A percentile compares a stretch with the other conserved stretches of the same genome.
Conservation (phyloP, 37 sponge, comb jelly and placozoan species). For the Bolinopsis microptera region DNA sequence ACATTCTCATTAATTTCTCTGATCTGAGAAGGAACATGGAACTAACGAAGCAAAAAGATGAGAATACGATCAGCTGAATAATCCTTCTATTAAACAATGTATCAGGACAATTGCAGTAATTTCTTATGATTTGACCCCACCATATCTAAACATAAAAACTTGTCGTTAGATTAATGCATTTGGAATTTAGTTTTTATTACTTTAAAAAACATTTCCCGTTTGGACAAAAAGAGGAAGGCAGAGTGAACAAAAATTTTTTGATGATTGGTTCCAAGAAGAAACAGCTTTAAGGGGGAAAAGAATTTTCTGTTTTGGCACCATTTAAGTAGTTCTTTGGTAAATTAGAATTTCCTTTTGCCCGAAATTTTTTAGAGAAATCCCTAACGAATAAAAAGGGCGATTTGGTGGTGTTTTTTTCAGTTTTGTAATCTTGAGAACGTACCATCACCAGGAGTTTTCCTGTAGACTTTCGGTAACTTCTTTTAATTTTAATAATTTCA, state of each 20-base stretch:
- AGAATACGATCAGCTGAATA: neutral
- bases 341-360: neutral
- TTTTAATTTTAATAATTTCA: too few relatives aligned
- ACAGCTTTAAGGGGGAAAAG: neutral
- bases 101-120: neutral
- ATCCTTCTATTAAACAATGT: conserved; percentile 6
- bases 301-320: too few relatives aligned
- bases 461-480: too few relatives aligned
- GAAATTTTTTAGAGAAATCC: neutral
- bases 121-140: neutral
- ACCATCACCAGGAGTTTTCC: too few relatives aligned
- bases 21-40: neutral
- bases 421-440: neutral
- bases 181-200: neutral
- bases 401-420: neutral
- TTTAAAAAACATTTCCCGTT: neutral
- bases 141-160: neutral
- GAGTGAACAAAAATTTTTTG: neutral
- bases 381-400: neutral
- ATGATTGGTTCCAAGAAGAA: neutral
- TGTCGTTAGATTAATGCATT: neutral
- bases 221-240: neutral
- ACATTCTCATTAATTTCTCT: neutral
- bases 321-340: too few relatives aligned
- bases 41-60: neutral